Base-by-base conservation (phyloP, 2,113 vertebrate species). In the Platanista minor region DNA sequence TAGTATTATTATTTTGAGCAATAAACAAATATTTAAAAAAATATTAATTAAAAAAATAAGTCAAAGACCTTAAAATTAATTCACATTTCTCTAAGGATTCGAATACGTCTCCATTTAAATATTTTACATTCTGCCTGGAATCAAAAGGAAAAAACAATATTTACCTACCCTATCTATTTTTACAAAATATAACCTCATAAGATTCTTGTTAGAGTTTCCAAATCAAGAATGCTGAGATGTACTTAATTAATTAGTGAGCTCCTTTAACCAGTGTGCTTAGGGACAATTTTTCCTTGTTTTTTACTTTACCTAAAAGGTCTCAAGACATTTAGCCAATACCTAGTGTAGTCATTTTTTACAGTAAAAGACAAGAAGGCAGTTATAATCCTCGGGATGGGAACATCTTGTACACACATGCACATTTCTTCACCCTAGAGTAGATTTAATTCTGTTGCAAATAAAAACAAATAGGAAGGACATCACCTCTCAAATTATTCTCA, bases 191-290 rank as follows among this genome's bases (percentile, higher is more conserved):
- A 77, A 62, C 52, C 62, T 95, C 20, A 25, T 94, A 81, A 54
- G 41, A 95, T 72, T 93, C 54, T 46, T 72, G 61, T 95, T 94
- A 78, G 61, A 87, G 23, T 93, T 80, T 91, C 20, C 43, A 91
- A 90, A 93, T 94, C 90, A 96, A 90, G 57, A 94, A 92, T 62
- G 64, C 17, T 91, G 61, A 91, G 23, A 69, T 75, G 9, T 49
- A 85, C 52, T 91, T 49, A 97, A 82, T 91, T 95, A 96, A 96
- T 90, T 84, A 91, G 82, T 71, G 33, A 95, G 57, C 21, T 97
- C 78, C 69, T 94, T 94, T 94, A 87, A 93, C 74, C 2, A 69
- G 31, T 21, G 12, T 25, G 86, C 87, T 87, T 93, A 27, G 39
- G 91, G 67, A 84, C 2, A 49, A 43, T 43, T 95, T 85, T 75